phyloP scores from a whole-genome alignment of 1,140 invertebrate species.

The Drosophila insularis region DNA sequence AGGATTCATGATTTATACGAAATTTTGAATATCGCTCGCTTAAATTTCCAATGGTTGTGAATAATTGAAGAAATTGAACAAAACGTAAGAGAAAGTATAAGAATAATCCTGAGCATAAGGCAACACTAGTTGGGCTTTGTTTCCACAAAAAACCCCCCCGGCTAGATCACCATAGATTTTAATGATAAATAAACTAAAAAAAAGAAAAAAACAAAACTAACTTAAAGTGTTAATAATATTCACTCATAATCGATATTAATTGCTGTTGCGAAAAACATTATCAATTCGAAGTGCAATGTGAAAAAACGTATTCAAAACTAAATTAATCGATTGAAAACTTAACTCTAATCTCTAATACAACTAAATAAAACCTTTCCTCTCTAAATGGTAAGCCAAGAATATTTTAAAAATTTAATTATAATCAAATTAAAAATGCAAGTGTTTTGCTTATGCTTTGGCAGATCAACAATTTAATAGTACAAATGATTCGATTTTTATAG shows the following conservation, averaged over 20 bases:
- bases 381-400: not conserved
- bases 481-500: not conserved
- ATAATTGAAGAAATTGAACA: conserved; percentile 26
- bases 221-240: conserved; percentile 1
- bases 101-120: not conserved
- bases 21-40: conserved; percentile 76
- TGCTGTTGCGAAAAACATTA: not conserved
- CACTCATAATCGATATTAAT: not conserved
- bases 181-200: not conserved
- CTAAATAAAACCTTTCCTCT: not conserved
- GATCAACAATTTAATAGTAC: not conserved
- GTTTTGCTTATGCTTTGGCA: not conserved
- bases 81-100: not conserved
- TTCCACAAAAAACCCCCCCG: not conserved
- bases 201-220: not conserved
- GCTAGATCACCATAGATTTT: not conserved
- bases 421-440: not conserved
- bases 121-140: conserved; percentile 12
- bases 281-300: not conserved
- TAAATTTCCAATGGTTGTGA: conserved; percentile 80
- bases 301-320: not conserved
- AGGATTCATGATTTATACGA: conserved; percentile 12
- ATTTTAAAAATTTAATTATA: not conserved
- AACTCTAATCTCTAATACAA: conserved; percentile 1
- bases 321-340: not conserved